These are phyloP conservation scores for Prunella strophiata DNA, from an alignment of 2,797 vertebrate genomes.

Conservation along the genomic window DNA sequence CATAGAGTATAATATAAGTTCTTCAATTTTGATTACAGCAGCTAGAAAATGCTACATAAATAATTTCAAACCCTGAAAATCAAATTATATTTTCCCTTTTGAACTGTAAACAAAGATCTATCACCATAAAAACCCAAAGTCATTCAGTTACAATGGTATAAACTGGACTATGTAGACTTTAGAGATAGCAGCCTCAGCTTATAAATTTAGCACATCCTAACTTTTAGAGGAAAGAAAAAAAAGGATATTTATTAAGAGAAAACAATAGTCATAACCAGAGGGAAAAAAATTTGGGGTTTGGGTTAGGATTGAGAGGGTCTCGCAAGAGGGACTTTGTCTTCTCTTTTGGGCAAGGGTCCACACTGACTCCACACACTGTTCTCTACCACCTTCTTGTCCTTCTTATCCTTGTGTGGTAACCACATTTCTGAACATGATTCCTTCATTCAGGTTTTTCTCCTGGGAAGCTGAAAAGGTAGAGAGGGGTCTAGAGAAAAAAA, in stretches of 20 bases:
- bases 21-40: constrained; percentile 35
- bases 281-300: not conserved
- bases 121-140: not conserved
- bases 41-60: constrained; percentile 25
- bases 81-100: not conserved
- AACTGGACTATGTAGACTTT: not conserved
- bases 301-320: rapidly evolving
- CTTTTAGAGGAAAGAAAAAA: not conserved
- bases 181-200: not conserved
- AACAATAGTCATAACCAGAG: not conserved
- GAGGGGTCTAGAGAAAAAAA: too few relatives aligned
- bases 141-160: not conserved
- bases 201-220: not conserved
- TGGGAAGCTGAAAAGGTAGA: too few relatives aligned
- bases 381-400: not conserved
- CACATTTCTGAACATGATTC: too few relatives aligned
- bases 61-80: constrained; percentile 8
- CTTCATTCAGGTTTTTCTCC: too few relatives aligned
- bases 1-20: constrained; percentile 9
- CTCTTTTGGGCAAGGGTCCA: rapidly evolving
- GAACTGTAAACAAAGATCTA: constrained; percentile 33
- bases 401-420: not conserved
- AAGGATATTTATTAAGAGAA: not conserved
- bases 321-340: not conserved
- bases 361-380: not conserved